Base-by-base conservation (phyloP, 2,888 invertebrate species). In the Apamea epomidion region DNA sequence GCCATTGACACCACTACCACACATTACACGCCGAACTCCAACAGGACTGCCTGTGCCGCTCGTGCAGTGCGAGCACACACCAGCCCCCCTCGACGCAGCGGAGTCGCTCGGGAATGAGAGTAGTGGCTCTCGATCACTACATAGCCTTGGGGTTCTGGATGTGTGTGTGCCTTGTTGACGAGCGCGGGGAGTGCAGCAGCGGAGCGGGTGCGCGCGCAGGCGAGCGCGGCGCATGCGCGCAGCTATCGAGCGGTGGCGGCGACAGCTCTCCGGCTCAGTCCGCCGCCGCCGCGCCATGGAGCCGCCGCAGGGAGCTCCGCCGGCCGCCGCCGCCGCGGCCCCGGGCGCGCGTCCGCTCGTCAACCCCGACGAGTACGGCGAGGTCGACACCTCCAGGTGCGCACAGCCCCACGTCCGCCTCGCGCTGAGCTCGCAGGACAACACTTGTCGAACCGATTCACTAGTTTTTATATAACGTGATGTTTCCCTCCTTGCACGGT, bases 371-470 rank as follows among this genome's bases (percentile, higher is more conserved):
- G 99, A 98, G 88, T 97, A 97, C 90, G 99, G 99, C 85, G 98
- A 99, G 95, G 99, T 99, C 87, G 99, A 99, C 96, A 98, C 99
- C 78, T 97, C 97, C 93, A 96, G 98, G 98, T 98, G 97, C 97
- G 97, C 71, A 21, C 73, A 37, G 45, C 51, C 62, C 48, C 10
- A 73, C 37, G 29, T 32, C 7, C 32, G 78, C 51, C 54, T 8
- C 71, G 29, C n/a, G 21, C 72, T 73, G 54, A n/a, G 32, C 75
- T 68, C 25, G 14, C 29, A 25, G 29, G 45, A 60, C 32, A 48
- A 25, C 37, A 29, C 58, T 32, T 25, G 14, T 5, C 32, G 16
- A 18, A 54, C 25, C 51, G n/a, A 54, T 65, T 65, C 29, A 65
- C 58, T 51, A 10, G 37, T 60, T 80, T 70, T 60, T 74, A 84